Base-by-base conservation (phyloP, 92 coral and sea anemone genomes). In the Actinernus sp. region DNA sequence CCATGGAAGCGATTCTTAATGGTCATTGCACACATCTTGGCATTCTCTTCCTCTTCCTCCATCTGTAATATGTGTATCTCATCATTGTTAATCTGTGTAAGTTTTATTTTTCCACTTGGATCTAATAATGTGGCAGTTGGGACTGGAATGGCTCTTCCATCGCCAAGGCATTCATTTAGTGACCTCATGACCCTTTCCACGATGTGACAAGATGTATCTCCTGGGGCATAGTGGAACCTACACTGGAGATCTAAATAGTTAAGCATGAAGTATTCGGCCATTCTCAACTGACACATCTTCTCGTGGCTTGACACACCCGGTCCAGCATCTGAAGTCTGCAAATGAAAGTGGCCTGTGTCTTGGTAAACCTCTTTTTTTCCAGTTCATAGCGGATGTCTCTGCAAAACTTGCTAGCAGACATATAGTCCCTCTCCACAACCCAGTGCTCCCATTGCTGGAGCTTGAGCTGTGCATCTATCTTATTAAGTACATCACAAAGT, bases 211-310 rank as follows among this genome's bases (percentile, higher is more conserved):
- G 71, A 41, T 3, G 85, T 76, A 24, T 85, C 78, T 30, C 44
- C 41, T 32, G 85, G 82, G 30, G 82, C 86, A 71, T 85, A 85
- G 54, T 85, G 86, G 23, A 85, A 85, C 46, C 91, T 70, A 49
- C 71, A 3, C 55, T 85, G 91, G 20, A 78, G 66, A 40, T 85
- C 86, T 19, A 85, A 19, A 44, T 48, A 24, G 60, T 76, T 84
- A 1, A 84, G 23, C 91, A 77, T 84, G 29, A 84, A 84, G 25
- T 52, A 76, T 32, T 77, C 91, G 3, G 76, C 67, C 81, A 70
- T 70, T 63, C 76, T 45, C 52, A 45, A 45, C 52, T 44, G 76
- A 16, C 60, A 26, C 64, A 76, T 55, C 27, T 76, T 38, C 39
- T 76, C 68, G 34, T 65, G 74, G 50, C 57, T 55, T 23, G 83